These are phyloP conservation scores for Ctenosaura bakeri DNA, from an alignment of 2,797 vertebrate genomes.

Conservation along the genomic window DNA sequence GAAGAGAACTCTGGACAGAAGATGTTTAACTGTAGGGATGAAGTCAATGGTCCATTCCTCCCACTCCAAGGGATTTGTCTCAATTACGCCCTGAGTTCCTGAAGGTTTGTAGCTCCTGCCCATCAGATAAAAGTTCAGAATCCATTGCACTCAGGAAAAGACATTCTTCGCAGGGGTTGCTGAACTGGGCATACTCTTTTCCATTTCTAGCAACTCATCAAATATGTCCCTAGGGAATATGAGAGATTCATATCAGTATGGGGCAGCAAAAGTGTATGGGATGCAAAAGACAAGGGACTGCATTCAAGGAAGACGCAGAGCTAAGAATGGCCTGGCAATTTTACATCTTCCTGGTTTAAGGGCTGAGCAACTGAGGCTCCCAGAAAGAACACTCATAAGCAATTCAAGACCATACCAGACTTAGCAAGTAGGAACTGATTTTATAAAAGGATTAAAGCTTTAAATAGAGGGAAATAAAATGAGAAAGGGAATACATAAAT, in stretches of 20 bases:
- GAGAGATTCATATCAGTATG: slow-evolving; percentile 42
- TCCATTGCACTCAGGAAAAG: slow-evolving; percentile 66
- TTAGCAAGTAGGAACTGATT: neutral
- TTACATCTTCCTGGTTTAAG: neutral
- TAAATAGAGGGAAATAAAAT: neutral
- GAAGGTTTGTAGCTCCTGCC: slow-evolving; percentile 71
- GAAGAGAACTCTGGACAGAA: slow-evolving; percentile 66
- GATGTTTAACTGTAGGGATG: slow-evolving; percentile 46
- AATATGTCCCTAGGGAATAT: slow-evolving; percentile 90
- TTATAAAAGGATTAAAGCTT: slow-evolving; percentile 22
- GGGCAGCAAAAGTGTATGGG: neutral
- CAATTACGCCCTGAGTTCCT: slow-evolving; percentile 79
- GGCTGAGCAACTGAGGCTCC: slow-evolving; percentile 11
- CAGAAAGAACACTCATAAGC: neutral
- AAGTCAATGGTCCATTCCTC: slow-evolving; percentile 31
- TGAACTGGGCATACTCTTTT: slow-evolving; percentile 81
- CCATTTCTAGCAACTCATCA: slow-evolving; percentile 93
- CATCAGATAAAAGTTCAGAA: slow-evolving; percentile 68
- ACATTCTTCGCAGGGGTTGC: slow-evolving; percentile 76
- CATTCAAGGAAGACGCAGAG: neutral
- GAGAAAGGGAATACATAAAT: neutral
- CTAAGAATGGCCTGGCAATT: neutral
- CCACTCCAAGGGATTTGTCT: slow-evolving; percentile 66
- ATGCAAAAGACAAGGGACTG: neutral
- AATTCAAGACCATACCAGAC: neutral